A percentile compares a stretch with the other conserved stretches of the same genome.
Evolutionary conservation across 1,140 invertebrate species (phyloP).

Genomic region (Drosophila sucinea): DNA sequence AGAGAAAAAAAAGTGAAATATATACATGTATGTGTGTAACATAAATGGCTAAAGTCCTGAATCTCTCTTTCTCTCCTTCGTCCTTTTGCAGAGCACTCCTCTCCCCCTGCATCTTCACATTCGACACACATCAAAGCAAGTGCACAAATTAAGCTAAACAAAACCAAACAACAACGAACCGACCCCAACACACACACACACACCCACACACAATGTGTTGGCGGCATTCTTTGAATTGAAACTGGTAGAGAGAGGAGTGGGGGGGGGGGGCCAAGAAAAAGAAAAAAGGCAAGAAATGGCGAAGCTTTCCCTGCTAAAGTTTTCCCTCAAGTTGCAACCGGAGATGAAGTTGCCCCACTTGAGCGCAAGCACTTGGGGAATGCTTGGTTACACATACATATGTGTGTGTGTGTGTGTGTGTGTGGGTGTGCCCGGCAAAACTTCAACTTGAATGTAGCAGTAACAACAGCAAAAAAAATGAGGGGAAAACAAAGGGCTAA

Average conservation of each 20-base stretch:
- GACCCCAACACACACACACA: conserved; percentile 11
- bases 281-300: conserved; percentile 41
- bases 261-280: conserved; percentile 15
- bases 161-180: conserved; percentile 18
- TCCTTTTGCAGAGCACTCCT: background rate
- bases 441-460: conserved; percentile 65
- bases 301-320: conserved; percentile 18
- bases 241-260: background rate
- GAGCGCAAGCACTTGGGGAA: conserved; percentile 53
- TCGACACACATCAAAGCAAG: conserved; percentile 24
- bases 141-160: conserved; percentile 30
- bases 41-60: background rate
- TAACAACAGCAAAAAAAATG: background rate
- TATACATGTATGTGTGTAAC: background rate
- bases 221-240: conserved; percentile 39
- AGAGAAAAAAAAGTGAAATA: too few species aligned
- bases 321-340: conserved; percentile 11
- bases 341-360: conserved; percentile 73
- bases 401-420: conserved; percentile 7
- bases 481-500: background rate
- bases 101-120: conserved; percentile 1
- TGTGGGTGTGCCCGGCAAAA: conserved; percentile 29
- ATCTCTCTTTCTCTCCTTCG: background rate
- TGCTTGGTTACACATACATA: conserved; percentile 40
- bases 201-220: conserved; percentile 24